phyloP scores from a whole-genome alignment of 2,797 vertebrate species.

The Propithecus deckenii region DNA sequence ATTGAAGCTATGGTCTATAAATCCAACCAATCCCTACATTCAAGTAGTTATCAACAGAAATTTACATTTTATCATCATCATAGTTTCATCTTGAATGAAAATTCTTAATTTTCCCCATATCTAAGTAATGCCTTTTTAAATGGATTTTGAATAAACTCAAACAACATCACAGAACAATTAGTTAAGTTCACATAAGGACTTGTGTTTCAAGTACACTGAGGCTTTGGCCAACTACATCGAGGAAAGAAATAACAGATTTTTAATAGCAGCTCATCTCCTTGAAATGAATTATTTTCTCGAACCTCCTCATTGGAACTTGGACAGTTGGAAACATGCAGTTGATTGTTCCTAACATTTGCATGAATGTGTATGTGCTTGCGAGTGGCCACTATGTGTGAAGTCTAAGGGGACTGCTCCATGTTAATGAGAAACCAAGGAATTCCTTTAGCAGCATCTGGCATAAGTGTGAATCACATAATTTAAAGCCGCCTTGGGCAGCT shows the following conservation, averaged over 20 bases:
- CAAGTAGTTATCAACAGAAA: neutral
- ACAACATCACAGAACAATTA: slow-evolving; percentile 47
- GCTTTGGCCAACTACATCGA: neutral
- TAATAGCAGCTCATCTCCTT: slow-evolving; percentile 22
- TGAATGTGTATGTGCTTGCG: slow-evolving; percentile 71
- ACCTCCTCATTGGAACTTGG: slow-evolving; percentile 67
- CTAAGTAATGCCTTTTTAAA: slow-evolving; percentile 12
- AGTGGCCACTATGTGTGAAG: slow-evolving; percentile 80
- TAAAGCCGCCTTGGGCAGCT: slow-evolving; percentile 78
- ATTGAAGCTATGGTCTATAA: neutral
- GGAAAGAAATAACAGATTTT: neutral
- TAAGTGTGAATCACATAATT: slow-evolving; percentile 85
- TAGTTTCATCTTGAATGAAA: slow-evolving; percentile 35
- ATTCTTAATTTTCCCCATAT: neutral
- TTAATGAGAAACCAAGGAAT: slow-evolving; percentile 84
- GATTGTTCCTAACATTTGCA: slow-evolving; percentile 55
- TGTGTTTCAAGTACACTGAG: neutral
- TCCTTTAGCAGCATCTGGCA: slow-evolving; percentile 78
- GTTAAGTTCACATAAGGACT: slow-evolving; percentile 3
- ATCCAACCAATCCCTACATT: neutral
- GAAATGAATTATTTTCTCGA: slow-evolving; percentile 40
- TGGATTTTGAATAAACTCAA: slow-evolving; percentile 57
- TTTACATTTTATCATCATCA: neutral
- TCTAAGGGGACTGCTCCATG: slow-evolving; percentile 81
- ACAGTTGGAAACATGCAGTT: slow-evolving; percentile 62